Evolutionary conservation across 2,888 invertebrate genomes (phyloP).

Genomic region (Euplexia lucipara): DNA sequence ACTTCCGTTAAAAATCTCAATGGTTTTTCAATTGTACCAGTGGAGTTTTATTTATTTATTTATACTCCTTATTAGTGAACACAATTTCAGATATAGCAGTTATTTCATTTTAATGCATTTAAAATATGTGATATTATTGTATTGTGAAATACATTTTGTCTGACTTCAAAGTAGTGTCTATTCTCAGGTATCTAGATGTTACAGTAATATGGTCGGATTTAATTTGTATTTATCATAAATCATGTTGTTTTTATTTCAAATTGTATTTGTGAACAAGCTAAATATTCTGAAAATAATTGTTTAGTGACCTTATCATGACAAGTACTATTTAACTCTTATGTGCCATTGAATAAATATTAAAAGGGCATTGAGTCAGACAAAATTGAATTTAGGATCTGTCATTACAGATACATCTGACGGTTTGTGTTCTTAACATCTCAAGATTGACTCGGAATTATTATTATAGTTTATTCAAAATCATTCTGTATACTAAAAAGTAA

Average conservation of each 20-base stretch:
- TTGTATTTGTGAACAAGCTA: slow-evolving; percentile 64
- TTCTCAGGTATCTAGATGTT: slow-evolving; percentile 82
- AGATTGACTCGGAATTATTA: slow-evolving; percentile 84
- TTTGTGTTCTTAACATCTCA: slow-evolving; percentile 83
- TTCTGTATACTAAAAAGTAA: slow-evolving; percentile 91
- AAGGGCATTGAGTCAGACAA: slow-evolving; percentile 88
- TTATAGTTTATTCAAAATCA: slow-evolving; percentile 89
- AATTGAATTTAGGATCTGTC: slow-evolving; percentile 84
- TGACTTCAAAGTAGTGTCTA: slow-evolving; percentile 89
- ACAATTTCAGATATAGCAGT: slow-evolving; percentile 78
- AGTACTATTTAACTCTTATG: slow-evolving; percentile 74
- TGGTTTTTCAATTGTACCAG: slow-evolving; percentile 91
- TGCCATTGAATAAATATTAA: slow-evolving; percentile 83
- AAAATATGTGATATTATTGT: slow-evolving; percentile 91
- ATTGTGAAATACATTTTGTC: slow-evolving; percentile 89
- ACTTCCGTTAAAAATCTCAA: slow-evolving; percentile 91
- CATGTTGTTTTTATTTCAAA: slow-evolving; percentile 70
- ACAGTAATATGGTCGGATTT: slow-evolving; percentile 77
- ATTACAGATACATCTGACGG: slow-evolving; percentile 78
- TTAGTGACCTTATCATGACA: slow-evolving; percentile 66
- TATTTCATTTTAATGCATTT: slow-evolving; percentile 88
- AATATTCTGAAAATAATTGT: slow-evolving; percentile 64
- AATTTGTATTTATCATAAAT: slow-evolving; percentile 76
- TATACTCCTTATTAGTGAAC: slow-evolving; percentile 82
- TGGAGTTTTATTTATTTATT: slow-evolving; percentile 89